Base-by-base conservation (phyloP, 1,140 invertebrate species). In the Drosophila orosa region DNA sequence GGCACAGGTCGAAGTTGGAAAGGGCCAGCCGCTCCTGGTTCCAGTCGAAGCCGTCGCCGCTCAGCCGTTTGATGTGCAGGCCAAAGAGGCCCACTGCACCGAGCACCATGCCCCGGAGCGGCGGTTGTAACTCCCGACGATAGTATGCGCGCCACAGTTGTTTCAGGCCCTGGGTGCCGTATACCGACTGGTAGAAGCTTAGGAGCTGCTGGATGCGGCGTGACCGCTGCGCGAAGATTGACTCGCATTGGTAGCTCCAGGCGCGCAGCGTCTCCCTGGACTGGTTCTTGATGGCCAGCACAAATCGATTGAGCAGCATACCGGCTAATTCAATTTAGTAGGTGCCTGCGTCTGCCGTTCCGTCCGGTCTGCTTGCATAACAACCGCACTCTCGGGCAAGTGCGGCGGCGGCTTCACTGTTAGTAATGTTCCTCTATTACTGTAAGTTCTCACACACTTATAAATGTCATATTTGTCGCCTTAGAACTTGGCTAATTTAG, bases 181-280 rank as follows among this genome's bases (percentile, higher is more conserved):
- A 95, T 47, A 95, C 92, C 67, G 92, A 93, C 3, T 93, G 93
- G 80, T 95, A 95, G 10, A 95, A 91, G 37, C 92, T 93, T 69
- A 95, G 93, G 77, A 95, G 92, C 73, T 95, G 95, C 71, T 95
- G 93, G 17, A 93, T 93, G 37, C 94, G 92, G 42, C 94, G 91
- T 1, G 95, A 84, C 15, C 94, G 92, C 78, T 95, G 94, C 6
- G 94, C 95, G 22, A 94, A 72, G 5, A 95, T 93, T 67, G 93
- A 95, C 90, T 95, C 94, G 74, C 94, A 95, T 73, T 95, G 95
- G 74, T 92, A 92, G 7, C 92, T 91, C 92, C 94, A 95, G 44
- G 92, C 83, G 72, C 92, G 92, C 13, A 94, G 75, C 12, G 93
- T 90, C 33, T 90, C 92, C 17, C 89, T 78, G 10, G 93, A 93